Evolutionary conservation across 2,113 vertebrate species (phyloP).

Genomic region (human): DNA sequence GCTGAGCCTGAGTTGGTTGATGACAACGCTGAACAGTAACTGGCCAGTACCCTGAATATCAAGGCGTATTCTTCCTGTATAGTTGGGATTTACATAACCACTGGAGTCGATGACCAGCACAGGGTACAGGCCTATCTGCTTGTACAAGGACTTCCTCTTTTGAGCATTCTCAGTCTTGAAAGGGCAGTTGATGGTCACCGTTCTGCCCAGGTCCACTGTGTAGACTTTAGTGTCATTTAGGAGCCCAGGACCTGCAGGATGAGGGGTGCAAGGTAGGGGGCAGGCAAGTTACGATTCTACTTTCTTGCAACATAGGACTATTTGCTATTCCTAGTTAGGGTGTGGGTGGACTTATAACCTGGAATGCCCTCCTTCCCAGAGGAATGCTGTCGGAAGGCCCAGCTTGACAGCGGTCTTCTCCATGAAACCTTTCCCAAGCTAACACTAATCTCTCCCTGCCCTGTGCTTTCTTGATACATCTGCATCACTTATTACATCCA

Average conservation of each 20-base stretch:
- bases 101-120: neutral
- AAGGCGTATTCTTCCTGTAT: neutral
- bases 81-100: rapidly evolving
- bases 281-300: neutral
- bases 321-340: neutral
- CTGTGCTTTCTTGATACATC: neutral
- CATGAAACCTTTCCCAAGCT: neutral
- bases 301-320: neutral
- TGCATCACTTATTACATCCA: neutral
- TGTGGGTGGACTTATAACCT: neutral
- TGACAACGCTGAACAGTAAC: neutral
- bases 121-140: rapidly evolving
- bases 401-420: neutral
- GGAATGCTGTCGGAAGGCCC: neutral
- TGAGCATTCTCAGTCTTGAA: rapidly evolving
- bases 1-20: slow-evolving; percentile 43
- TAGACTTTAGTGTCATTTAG: slow-evolving; percentile 63
- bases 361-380: neutral
- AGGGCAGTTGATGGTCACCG: slow-evolving; percentile 72
- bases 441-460: neutral
- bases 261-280: neutral
- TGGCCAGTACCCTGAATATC: rapidly evolving
- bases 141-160: slow-evolving; percentile 71
- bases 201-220: slow-evolving; percentile 55
- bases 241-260: neutral